Evolutionary conservation across 2,888 invertebrate species (phyloP).

Genomic region (Eupithecia subumbrata): DNA sequence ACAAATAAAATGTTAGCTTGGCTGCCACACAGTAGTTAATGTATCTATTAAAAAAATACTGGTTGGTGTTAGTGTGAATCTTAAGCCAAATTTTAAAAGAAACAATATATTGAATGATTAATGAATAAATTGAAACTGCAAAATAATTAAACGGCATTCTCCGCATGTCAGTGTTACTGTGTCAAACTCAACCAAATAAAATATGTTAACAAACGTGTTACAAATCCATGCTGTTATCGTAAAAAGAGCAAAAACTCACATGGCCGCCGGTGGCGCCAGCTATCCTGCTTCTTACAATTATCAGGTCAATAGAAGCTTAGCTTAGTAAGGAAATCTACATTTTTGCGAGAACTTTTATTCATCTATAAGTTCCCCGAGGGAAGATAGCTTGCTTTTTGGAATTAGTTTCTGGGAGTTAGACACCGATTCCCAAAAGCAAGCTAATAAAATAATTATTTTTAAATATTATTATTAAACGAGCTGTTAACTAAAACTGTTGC

Average conservation of each 20-base stretch:
- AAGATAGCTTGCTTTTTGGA: background rate
- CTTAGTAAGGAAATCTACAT: conserved; percentile 54
- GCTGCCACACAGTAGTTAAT: background rate
- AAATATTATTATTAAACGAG: no score
- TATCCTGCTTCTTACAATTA: conserved; percentile 50
- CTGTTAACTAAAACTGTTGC: no score
- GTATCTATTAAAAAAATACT: background rate
- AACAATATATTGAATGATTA: background rate
- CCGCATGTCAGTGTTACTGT: conserved; percentile 15
- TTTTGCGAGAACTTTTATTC: conserved; percentile 50
- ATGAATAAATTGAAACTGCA: background rate
- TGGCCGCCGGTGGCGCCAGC: conserved; percentile 49
- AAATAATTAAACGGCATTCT: background rate
- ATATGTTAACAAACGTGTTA: conserved; percentile 18
- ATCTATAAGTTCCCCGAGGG: background rate
- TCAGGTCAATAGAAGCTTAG: conserved; percentile 60
- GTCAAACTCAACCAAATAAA: conserved; percentile 24
- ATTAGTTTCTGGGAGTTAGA: background rate
- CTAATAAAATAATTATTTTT: no score
- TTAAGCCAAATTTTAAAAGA: conserved; percentile 10
- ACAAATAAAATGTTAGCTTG: conserved; percentile 9
- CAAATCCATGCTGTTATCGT: conserved; percentile 56
- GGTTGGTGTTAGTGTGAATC: background rate
- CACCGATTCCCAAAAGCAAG: no score
- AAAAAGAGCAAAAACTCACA: conserved; percentile 56